A percentile compares a stretch with the other conserved stretches of the same genome.
Evolutionary conservation across 2,888 invertebrate genomes (phyloP).

Genomic region (Chorisops tibialis): DNA sequence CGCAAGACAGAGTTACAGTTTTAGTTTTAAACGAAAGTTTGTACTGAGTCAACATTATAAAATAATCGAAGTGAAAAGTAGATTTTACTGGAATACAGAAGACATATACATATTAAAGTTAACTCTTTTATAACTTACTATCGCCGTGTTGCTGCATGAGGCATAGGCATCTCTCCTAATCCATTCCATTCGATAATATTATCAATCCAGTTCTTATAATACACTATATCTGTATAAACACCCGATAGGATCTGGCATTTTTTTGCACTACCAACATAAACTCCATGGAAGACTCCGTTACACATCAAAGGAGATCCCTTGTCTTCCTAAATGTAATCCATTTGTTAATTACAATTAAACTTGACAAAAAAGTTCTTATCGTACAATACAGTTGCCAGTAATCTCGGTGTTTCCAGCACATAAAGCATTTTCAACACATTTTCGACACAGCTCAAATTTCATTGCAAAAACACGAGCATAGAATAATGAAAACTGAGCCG

Average conservation of each 20-base stretch:
- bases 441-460: conserved; percentile 8
- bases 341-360: not conserved
- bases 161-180: not conserved
- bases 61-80: too few relatives aligned
- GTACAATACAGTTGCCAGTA: conserved; percentile 2
- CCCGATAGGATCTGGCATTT: not conserved
- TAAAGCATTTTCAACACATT: conserved; percentile 2
- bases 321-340: not conserved
- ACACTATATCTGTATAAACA: conserved; percentile 5
- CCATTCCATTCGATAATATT: not conserved
- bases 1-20: too few relatives aligned
- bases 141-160: not conserved
- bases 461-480: not conserved
- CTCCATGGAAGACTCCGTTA: conserved; percentile 2
- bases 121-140: too few relatives aligned
- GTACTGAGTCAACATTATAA: too few relatives aligned
- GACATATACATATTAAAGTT: too few relatives aligned
- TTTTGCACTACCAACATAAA: not conserved
- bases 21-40: too few relatives aligned
- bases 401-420: conserved; percentile 1
- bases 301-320: conserved; percentile 1
- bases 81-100: too few relatives aligned
- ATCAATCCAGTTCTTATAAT: conserved; percentile 7
- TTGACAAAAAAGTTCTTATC: not conserved
- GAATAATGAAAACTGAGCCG: not conserved